Evolutionary conservation across 1,140 invertebrate genomes (phyloP), one percentile per base, ranked within the genome.

Genomic region (Heliconius congener): DNA sequence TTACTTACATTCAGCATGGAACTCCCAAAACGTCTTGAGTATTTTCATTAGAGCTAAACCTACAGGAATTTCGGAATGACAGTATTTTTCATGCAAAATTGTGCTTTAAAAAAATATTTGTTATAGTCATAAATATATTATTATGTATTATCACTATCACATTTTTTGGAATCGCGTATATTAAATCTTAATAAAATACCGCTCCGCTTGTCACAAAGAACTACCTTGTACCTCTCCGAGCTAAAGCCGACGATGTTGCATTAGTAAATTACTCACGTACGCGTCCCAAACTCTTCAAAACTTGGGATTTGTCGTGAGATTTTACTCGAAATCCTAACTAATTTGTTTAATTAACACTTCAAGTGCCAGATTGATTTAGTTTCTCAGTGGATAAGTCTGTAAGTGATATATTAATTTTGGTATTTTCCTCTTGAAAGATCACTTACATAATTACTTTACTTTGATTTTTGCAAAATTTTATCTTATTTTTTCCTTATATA

Each of bases 241-340:
- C 83, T 81, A 83, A 82, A 83, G 83, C 78, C 85, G 85, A 83
- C 86, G 85, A 78, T 76, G 81, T 84, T 90, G 88, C 90, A 92
- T 92, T 92, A 92, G 90, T 91, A 92, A 92, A 92, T 92, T 92
- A 87, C 90, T 90, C 90, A 91, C 90, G 90, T 90, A 84, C 88
- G 81, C 85, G 87, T 87, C 84, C 86, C 84, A 84, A 85, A 90
- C 87, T 88, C 85, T 87, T 88, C 86, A 88, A 83, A 92, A 90
- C 87, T 90, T 87, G 82, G 85, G 86, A 88, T 89, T 88, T 89
- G 90, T 91, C 90, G 86, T 87, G 87, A 88, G 89, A 87, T 89
- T 87, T 88, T 88, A 85, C 86, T 86, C 83, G 70, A 84, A 86
- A 85, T 88, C 83, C 85, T 76, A 86, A 88, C 87, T 91, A 92